Base-by-base conservation (phyloP, 2,888 invertebrate species). In the Therioaphis trifolii region DNA sequence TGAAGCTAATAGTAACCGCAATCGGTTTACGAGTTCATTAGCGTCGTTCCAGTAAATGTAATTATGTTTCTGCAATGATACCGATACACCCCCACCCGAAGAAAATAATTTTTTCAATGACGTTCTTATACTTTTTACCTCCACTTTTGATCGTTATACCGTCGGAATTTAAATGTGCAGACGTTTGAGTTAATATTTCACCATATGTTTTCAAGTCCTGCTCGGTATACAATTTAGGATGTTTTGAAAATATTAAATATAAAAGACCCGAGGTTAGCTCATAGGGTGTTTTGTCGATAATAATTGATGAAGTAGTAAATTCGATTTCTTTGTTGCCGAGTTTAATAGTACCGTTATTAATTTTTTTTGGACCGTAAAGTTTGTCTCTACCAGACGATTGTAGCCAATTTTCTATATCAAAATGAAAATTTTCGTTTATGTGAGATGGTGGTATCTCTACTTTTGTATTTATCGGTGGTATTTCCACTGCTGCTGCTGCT, bases 21-120 rank as follows among this genome's bases (percentile, higher is more conserved):
- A 15, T 11, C 80, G 0, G 0, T 40, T 88, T 85, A 71, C 61
- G 5, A 71, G 14, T n/a, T 80, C 58, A 4, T 80, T 80, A 2
- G 80, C 71, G 12, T 69, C 18, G 21, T 80, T 15, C 68, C 68
- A 80, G 11, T 43, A 80, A 5, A 75, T 58, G 40, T 46, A 69
- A 15, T 69, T 24, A 24, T 43, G 7, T 46, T 69, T 69, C 24
- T 24, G 40, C 35, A 58, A 40, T 58, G 9, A 15, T 40, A 68
- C 55, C 18, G 5, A 55, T 15, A 74, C n/a, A 0, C 14, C 58
- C 0, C 21, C 40, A 9, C 58, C 58, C 2, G 21, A 21, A 0
- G 15, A 14, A 58, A 75, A 75, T 40, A 75, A 75, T 21, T 58
- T 58, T 14, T 15, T n/a, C 0, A 14, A 75, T 58, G 4, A 75